Percentiles rank a stretch among this genome's conserved stretches.
Evolutionary conservation across 2,797 vertebrate genomes (phyloP).

Genomic region (Sphaeramia orbicularis): DNA sequence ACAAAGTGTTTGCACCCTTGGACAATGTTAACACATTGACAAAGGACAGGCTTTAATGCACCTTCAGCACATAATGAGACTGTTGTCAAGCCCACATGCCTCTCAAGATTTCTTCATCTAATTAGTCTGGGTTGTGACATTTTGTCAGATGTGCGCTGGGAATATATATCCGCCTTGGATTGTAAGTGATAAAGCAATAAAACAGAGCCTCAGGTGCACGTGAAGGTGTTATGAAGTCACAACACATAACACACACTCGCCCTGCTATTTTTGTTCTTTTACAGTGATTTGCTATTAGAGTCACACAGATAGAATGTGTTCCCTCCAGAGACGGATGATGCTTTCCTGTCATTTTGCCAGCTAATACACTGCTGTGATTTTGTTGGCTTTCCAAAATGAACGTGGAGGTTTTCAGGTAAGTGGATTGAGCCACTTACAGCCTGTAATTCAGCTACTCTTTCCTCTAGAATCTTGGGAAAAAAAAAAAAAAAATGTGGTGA

Average conservation of each 20-base stretch:
- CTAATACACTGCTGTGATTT: not conserved
- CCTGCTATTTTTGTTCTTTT: not conserved
- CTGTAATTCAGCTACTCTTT: slow-evolving; percentile 7
- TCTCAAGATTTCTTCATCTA: slow-evolving; percentile 23
- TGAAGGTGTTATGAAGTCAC: no score
- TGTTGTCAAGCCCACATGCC: slow-evolving; percentile 14
- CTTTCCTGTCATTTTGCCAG: slow-evolving; percentile 6
- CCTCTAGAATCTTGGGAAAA: slow-evolving; percentile 10
- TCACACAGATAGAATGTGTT: not conserved
- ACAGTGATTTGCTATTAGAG: not conserved
- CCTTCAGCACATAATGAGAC: not conserved
- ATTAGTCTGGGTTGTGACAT: slow-evolving; percentile 11
- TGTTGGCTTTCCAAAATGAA: slow-evolving; percentile 9
- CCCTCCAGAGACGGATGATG: not conserved
- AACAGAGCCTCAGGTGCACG: not conserved
- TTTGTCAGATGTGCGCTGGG: slow-evolving; percentile 10
- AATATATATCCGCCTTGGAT: slow-evolving; percentile 12
- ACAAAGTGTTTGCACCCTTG: not conserved
- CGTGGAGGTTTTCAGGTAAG: slow-evolving; percentile 11
- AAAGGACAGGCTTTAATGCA: slow-evolving; percentile 12
- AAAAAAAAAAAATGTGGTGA: not conserved
- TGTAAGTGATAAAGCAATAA: not conserved
- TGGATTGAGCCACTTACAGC: slow-evolving; percentile 14
- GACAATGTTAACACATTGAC: not conserved
- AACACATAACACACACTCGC: no score